Conservation (phyloP, 2,113 vertebrate genomes). For the Phrynosoma platyrhinos region DNA sequence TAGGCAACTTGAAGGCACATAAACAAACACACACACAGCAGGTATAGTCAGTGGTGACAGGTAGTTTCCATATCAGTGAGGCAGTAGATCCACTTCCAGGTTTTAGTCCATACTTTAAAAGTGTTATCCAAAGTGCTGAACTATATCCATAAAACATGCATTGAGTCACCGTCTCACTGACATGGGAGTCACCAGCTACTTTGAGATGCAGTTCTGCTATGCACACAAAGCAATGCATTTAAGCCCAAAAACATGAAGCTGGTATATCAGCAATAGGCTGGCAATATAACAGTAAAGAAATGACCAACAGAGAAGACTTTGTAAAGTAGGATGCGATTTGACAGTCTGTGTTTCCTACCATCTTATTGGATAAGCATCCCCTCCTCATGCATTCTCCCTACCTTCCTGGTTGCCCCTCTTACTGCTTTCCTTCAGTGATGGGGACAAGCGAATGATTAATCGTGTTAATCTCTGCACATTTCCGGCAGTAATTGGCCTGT, state of each 20-base stretch:
- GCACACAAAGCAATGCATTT: neutral
- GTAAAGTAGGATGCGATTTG: neutral
- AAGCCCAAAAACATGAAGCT: neutral
- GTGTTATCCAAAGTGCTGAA: too few relatives aligned
- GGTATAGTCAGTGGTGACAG: too few relatives aligned
- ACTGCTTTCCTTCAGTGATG: neutral
- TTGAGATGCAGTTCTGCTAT: neutral
- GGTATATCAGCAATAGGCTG: neutral
- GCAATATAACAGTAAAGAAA: neutral
- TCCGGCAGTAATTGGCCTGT: constrained; percentile 32
- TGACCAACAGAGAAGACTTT: neutral
- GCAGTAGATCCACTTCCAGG: too few relatives aligned
- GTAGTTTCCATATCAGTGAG: too few relatives aligned
- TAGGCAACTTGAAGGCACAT: too few relatives aligned
- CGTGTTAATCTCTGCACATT: neutral
- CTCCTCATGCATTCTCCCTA: neutral
- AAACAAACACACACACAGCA: too few relatives aligned
- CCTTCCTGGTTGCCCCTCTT: neutral
- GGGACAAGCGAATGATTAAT: neutral
- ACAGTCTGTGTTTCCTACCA: neutral
- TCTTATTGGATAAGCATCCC: neutral
- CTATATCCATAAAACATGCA: too few relatives aligned
- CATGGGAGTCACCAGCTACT: too few relatives aligned
- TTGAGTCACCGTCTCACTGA: too few relatives aligned
- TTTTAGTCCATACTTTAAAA: too few relatives aligned